Base-by-base conservation (phyloP, 2,113 vertebrate species). In the Callionymus lyra region DNA sequence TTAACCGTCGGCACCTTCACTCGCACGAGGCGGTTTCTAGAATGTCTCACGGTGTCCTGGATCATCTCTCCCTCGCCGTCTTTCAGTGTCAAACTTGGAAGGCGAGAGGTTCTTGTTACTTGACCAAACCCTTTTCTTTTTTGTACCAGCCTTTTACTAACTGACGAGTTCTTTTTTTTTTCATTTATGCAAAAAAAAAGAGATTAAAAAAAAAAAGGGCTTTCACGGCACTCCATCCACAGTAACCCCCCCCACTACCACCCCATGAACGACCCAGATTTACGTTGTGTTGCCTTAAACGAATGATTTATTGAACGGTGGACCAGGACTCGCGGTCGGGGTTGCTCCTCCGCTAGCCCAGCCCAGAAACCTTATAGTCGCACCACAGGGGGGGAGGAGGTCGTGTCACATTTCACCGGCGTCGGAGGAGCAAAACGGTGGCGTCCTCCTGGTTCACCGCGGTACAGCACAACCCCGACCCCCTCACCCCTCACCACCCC, bases 241-340 rank as follows among this genome's bases (percentile, higher is more conserved):
- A 92, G 88, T 84, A 83, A 81, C 75, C 80, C 63, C 47, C n/a
- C n/a, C n/a, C n/a, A n/a, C n/a, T n/a, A n/a, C n/a, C n/a, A n/a
- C n/a, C n/a, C n/a, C n/a, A n/a, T n/a, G 78, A 81, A 80, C 62
- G 53, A 74, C 68, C 74, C 74, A 65, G 37, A 68, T 88, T 89
- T 91, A 86, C 88, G 88, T 94, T 93, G 81, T 63, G 82, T 94
- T 96, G 92, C 92, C 91, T 96, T 96, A 92, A 77, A 89, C 80
- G 82, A 77, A 72, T 77, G 59, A 76, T 57, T 76, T 72, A 72
- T 66, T 74, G 82, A 85, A 81, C 38, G 18, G 56, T 82, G 85
- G 84, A 79, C 89, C 85, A 81, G 80, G 70, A 76, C 70, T 76
- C 50, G 56, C 55, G 9, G 47, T 44, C 34, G 65, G 68, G 31